Conservation (phyloP, 2,113 vertebrate species). For the Rhinoderma darwinii region DNA sequence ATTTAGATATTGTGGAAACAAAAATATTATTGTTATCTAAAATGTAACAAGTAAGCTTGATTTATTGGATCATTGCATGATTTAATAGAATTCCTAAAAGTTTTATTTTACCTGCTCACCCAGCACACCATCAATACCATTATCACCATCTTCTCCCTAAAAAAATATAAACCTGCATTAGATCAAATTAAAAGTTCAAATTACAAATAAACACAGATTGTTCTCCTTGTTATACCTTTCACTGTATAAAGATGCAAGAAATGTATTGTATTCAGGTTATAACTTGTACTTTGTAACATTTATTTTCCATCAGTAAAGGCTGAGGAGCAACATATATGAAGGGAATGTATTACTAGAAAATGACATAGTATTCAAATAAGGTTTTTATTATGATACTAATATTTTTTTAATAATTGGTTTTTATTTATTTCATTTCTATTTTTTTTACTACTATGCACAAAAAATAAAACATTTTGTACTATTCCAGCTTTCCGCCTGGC, state of each 20-base stretch:
- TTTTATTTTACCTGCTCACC: constrained; percentile 80
- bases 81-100: neutral
- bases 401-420: no score
- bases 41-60: neutral
- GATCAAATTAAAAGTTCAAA: neutral
- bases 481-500: no score
- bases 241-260: neutral
- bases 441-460: no score
- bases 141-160: constrained; percentile 80
- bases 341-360: no score
- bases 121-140: constrained; percentile 76
- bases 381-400: no score
- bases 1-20: neutral
- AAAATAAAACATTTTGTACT: no score
- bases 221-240: neutral
- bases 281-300: neutral
- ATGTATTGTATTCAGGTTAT: neutral
- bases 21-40: neutral
- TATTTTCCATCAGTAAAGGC: no score
- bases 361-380: no score
- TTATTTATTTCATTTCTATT: no score
- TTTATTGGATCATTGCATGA: neutral
- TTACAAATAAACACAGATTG: neutral
- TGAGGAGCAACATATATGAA: no score
- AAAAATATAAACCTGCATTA: neutral